Conservation (phyloP, 64 coral and sea anemone species). For the Trachythela sp. region DNA sequence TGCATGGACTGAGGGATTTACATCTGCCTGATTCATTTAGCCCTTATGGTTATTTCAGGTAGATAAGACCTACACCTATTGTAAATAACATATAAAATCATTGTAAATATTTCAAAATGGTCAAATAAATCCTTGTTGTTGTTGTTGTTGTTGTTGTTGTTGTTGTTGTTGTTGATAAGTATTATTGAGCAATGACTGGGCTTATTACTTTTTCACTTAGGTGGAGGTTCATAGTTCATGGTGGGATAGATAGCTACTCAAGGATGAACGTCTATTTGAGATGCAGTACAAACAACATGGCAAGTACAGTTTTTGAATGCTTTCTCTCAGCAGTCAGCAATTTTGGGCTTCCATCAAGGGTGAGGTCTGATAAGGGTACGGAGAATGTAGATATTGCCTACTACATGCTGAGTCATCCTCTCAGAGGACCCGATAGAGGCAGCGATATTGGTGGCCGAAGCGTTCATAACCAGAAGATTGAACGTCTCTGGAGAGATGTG, state of each 20-base stretch:
- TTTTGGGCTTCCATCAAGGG: constrained; percentile 24
- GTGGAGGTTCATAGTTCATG: constrained; percentile 21
- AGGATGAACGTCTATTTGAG: constrained; percentile 34
- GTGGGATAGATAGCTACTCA: not conserved
- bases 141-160: too few relatives aligned
- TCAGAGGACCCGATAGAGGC: not conserved
- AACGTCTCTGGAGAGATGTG: constrained; percentile 33
- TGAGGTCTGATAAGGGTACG: constrained; percentile 15
- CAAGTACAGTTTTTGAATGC: not conserved
- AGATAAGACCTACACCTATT: too few relatives aligned
- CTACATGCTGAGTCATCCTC: constrained; percentile 31
- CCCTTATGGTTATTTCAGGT: too few relatives aligned
- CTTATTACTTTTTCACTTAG: not conserved
- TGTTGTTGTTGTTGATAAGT: too few relatives aligned
- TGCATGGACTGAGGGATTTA: too few relatives aligned
- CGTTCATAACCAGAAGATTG: constrained; percentile 4
- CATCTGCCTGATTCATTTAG: too few relatives aligned
- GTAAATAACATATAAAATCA: too few relatives aligned
- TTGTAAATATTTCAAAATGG: too few relatives aligned
- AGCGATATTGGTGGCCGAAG: not conserved
- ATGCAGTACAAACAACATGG: constrained; percentile 31
- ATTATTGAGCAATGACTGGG: too few relatives aligned
- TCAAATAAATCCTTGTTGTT: too few relatives aligned
- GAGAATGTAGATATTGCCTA: constrained; percentile 32
- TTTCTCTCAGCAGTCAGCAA: constrained; percentile 19